phyloP scores from a whole-genome alignment of 2,797 vertebrate species.

The Leucoraja ocellata region DNA sequence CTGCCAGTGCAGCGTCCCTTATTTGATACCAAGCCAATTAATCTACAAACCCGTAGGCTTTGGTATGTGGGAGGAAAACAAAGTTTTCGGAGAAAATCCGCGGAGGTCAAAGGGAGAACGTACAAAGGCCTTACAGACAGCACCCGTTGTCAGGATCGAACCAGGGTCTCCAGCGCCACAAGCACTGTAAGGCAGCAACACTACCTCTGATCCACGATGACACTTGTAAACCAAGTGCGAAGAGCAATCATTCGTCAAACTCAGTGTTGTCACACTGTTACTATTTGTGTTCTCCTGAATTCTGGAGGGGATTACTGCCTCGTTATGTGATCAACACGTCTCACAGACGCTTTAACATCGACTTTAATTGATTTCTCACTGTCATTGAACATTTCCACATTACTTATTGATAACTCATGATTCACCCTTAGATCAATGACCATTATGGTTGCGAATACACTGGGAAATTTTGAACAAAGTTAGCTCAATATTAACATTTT shows the following conservation, averaged over 20 bases:
- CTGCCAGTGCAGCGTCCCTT: too few relatives aligned
- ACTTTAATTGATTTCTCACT: neutral
- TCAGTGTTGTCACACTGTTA: neutral
- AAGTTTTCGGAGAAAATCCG: too few relatives aligned
- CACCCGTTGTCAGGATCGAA: too few relatives aligned
- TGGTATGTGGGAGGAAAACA: too few relatives aligned
- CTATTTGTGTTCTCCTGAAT: neutral
- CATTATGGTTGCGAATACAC: neutral
- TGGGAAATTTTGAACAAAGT: neutral
- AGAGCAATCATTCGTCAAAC: conserved; percentile 1
- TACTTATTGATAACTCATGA: neutral
- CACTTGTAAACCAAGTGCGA: neutral
- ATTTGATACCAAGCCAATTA: too few relatives aligned
- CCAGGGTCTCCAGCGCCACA: too few relatives aligned
- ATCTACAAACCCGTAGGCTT: too few relatives aligned
- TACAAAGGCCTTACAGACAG: too few relatives aligned
- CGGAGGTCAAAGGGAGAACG: too few relatives aligned
- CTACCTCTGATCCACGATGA: too few relatives aligned
- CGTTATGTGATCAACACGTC: neutral
- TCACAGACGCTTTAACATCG: conserved; percentile 13
- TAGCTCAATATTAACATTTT: neutral
- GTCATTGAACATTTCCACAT: neutral
- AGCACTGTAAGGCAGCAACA: too few relatives aligned
- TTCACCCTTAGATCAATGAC: neutral
- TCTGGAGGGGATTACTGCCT: neutral